Conservation (phyloP, 2,888 invertebrate species). For the Ptychoptera contaminata region DNA sequence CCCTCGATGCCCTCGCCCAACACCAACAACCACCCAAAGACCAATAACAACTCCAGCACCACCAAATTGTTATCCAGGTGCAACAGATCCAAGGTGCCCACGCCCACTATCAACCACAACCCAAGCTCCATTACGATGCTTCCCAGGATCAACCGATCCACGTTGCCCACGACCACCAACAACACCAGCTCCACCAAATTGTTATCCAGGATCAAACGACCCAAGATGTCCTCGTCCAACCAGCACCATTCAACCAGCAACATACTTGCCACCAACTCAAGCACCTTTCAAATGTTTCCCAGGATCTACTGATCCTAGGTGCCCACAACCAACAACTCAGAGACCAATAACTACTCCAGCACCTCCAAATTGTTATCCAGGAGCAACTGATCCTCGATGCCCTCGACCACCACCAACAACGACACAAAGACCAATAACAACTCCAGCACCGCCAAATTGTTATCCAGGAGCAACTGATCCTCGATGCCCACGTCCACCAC, state of each 20-base stretch:
- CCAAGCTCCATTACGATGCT: constrained; percentile 21
- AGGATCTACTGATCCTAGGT: constrained; percentile 22
- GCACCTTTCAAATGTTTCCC: constrained; percentile 16
- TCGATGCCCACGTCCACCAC: constrained; percentile 18
- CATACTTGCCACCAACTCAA: constrained; percentile 12
- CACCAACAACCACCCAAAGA: constrained; percentile 16
- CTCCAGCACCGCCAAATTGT: constrained; percentile 19
- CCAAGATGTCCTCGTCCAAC: constrained; percentile 22
- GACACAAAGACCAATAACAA: no score
- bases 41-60: constrained; percentile 15
- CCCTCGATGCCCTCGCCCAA: constrained; percentile 19
- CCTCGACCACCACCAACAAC: constrained; percentile 12
- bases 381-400: constrained; percentile 18
- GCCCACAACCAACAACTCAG: constrained; percentile 14
- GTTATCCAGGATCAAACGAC: constrained; percentile 24
- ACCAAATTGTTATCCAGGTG: constrained; percentile 23
- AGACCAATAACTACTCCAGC: constrained; percentile 13
- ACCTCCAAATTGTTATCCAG: constrained; percentile 17
- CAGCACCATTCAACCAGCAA: constrained; percentile 10
- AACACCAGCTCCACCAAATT: constrained; percentile 15
- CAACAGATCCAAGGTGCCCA: constrained; percentile 24
- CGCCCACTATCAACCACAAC: constrained; percentile 14
- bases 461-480: constrained; percentile 24
- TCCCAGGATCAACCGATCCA: constrained; percentile 18
- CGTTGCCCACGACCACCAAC: constrained; percentile 21